Evolutionary conservation across 2,113 vertebrate species (phyloP), one percentile per base, ranked within the genome.

Genomic region (Motacilla alba): DNA sequence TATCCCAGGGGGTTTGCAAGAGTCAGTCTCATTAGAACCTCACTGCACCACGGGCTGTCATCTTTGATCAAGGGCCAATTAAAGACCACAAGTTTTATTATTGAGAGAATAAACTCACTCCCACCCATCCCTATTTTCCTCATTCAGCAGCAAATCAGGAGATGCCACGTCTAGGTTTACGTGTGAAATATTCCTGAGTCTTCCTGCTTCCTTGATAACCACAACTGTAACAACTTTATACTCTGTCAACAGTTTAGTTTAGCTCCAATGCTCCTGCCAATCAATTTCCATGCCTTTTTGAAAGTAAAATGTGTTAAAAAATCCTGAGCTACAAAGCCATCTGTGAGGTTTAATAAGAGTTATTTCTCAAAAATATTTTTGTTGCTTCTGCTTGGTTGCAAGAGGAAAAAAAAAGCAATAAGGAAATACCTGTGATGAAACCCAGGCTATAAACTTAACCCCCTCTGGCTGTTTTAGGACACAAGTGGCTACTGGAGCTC

Each of bases 191-290:
- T 23, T 72, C n/a, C 60, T 2, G 1, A 35, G 21, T 35, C 83
- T 84, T 75, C 91, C 66, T 53, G 49, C 64, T 93, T 91, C 93
- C 83, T 69, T 35, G 58, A 87, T 49, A 76, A 73, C 30, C 1
- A 1, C 37, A 30, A 20, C 28, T 5, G 2, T 7, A 63, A 77
- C n/a, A 30, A 33, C 41, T 70, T 31, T 16, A 21, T 16, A 15
- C 52, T 84, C 28, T 47, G 22, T 9, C 52, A 83, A 4, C 47
- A 56, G 10, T 20, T 39, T 2, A 49, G 16, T 19, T 39, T 5
- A 31, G 33, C n/a, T 69, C 62, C 49, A 56, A 4, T 6, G 35
- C 21, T 85, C 66, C 15, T 68, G 41, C 17, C 59, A 87, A 64
- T 44, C n/a, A 6, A 52, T 14, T 82, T 47, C 56, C 23, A 6